These are phyloP conservation scores for Oryzias dopingdopingensis DNA, from an alignment of 2,797 vertebrate genomes.

Conservation along the genomic window DNA sequence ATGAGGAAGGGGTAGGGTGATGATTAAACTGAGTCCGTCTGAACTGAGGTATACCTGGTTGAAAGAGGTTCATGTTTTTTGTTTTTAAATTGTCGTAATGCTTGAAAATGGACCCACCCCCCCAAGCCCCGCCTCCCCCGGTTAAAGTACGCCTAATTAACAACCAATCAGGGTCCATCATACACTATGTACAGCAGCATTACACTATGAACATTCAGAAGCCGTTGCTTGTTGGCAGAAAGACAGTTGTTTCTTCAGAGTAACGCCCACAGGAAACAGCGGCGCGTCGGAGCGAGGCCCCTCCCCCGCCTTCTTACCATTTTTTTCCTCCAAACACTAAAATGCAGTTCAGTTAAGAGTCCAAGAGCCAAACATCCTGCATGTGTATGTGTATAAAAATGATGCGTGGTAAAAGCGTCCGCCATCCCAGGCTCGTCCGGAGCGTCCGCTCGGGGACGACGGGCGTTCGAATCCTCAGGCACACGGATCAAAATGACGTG, in stretches of 20 bases:
- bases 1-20: slow-evolving; percentile 49
- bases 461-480: slow-evolving; percentile 56
- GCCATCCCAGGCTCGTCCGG: slow-evolving; percentile 29
- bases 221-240: slow-evolving; percentile 98
- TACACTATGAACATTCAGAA: slow-evolving; percentile 99
- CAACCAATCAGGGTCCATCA: slow-evolving; percentile 79
- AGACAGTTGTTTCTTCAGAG: slow-evolving; percentile 91
- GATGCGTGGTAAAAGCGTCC: slow-evolving; percentile 59
- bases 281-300: slow-evolving; percentile 84
- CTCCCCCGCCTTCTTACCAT: slow-evolving; percentile 46
- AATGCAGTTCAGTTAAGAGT: slow-evolving; percentile 75
- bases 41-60: slow-evolving; percentile 99
- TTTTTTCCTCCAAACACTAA: slow-evolving; percentile 82
- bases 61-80: slow-evolving; percentile 89
- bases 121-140: slow-evolving; percentile 13
- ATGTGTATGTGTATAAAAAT: slow-evolving; percentile 51
- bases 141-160: slow-evolving; percentile 80
- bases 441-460: slow-evolving; percentile 11
- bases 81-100: slow-evolving; percentile 73
- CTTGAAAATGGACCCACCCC: slow-evolving; percentile 87
- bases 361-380: background rate
- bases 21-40: slow-evolving; percentile 69
- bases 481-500: slow-evolving; percentile 55
- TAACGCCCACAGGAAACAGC: slow-evolving; percentile 82
- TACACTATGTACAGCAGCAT: slow-evolving; percentile 92